These are phyloP conservation scores for Muschampia plurimacula DNA, from an alignment of 2,888 invertebrate species.

Conservation along the genomic window DNA sequence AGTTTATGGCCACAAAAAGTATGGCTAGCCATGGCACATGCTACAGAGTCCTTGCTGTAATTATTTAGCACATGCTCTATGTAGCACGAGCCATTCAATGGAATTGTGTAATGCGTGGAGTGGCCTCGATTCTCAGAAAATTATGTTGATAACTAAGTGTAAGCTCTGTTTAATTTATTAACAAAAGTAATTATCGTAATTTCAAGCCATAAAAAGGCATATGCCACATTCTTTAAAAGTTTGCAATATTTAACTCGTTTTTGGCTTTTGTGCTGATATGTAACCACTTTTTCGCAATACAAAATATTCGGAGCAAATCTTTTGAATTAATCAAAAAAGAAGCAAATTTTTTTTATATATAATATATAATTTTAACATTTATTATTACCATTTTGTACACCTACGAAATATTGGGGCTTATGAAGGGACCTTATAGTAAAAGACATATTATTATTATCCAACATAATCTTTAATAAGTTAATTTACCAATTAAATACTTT, in stretches of 20 bases:
- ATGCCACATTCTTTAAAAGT: neutral
- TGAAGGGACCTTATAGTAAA: no score
- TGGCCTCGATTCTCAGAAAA: conserved; percentile 13
- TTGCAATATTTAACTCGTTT: neutral
- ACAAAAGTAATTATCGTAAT: conserved; percentile 2
- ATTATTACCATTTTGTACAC: no score
- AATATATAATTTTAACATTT: no score
- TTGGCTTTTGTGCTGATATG: neutral
- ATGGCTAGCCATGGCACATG: conserved; percentile 53
- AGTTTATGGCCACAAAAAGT: conserved; percentile 35
- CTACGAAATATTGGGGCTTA: no score
- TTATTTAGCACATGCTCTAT: conserved; percentile 59
- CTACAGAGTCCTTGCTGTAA: conserved; percentile 60
- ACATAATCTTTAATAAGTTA: no score
- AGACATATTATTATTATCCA: no score
- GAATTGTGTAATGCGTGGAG: conserved; percentile 49
- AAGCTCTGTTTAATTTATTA: neutral
- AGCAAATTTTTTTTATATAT: no score
- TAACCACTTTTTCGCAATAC: neutral
- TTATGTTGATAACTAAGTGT: neutral
- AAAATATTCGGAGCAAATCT: neutral
- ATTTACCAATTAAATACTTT: no score
- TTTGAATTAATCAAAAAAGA: neutral
- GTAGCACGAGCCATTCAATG: conserved; percentile 59
- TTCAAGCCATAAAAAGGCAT: neutral